Base-by-base conservation (phyloP, 2,888 invertebrate species). In the Fragum fragum region DNA sequence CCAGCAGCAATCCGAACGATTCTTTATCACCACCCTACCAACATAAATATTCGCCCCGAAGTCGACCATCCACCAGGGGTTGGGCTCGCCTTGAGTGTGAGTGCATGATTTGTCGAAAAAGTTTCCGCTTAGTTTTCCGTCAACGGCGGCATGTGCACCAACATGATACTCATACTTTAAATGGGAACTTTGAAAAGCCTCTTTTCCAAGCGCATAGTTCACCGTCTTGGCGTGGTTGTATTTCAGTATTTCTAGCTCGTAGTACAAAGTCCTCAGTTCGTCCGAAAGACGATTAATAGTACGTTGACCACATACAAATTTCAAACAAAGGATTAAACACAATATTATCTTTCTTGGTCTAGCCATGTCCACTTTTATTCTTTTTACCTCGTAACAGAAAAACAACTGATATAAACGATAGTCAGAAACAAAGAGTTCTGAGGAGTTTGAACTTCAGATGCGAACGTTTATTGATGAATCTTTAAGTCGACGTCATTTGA, bases 1-100 rank as follows among this genome's bases (percentile, higher is more conserved):
- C 21, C 23, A 32, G 21, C 66, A 66, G 26, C 66, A 66, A n/a
- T 61, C 61, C 18, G 32, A 32, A 26, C 61, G 26, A 16, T 14
- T 18, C 32, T 61, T 61, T 28, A 61, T n/a, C 32, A 61, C 61
- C 11, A 61, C 61, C 32, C 61, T 26, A 29, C 61, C 61, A n/a
- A 61, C 29, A 32, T 32, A 61, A 32, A 61, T 61, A 18, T 32
- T 61, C 14, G 61, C 61, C 14, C 61, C 61, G 28, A 61, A 61
- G 32, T 61, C 61, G 9, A 61, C 61, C 61, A 61, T 32, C 61
- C 61, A 61, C 61, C 61, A 61, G 3, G 61, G 61, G 29, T 61
- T 61, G 32, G 32, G 2, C 18, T 61, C 61, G n/a, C 18, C 2
- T n/a, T 61, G 18, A 3, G 61, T 61, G n/a, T 61, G 61, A 2